Conservation (phyloP, 1,140 invertebrate genomes). For the Drosophila pectinifera region DNA sequence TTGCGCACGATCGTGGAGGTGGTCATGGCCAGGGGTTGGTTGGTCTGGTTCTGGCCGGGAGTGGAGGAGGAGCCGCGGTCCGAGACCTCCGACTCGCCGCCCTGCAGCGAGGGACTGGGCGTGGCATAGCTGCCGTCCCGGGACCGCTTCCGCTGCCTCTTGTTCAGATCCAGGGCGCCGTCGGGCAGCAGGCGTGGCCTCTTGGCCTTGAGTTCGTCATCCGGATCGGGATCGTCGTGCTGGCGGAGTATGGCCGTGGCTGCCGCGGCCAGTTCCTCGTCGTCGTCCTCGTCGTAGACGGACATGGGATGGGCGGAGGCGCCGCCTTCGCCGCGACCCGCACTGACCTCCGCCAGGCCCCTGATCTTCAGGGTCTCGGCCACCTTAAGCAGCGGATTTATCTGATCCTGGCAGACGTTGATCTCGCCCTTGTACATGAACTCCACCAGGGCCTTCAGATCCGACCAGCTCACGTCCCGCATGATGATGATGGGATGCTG, state of each 20-base stretch:
- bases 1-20: slow-evolving; percentile 81
- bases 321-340: slow-evolving; percentile 65
- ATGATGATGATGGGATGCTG: slow-evolving; percentile 96
- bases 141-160: slow-evolving; percentile 73
- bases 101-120: slow-evolving; percentile 86
- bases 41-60: slow-evolving; percentile 39
- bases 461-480: slow-evolving; percentile 94
- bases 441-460: slow-evolving; percentile 94
- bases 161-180: slow-evolving; percentile 63
- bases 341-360: slow-evolving; percentile 94
- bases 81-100: slow-evolving; percentile 40
- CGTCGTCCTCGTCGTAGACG: slow-evolving; percentile 83
- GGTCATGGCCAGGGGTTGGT: slow-evolving; percentile 76
- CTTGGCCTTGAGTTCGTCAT: slow-evolving; percentile 75
- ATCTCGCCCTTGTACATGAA: slow-evolving; percentile 98
- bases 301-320: slow-evolving; percentile 79
- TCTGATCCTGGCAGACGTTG: slow-evolving; percentile 95
- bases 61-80: slow-evolving; percentile 16
- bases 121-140: slow-evolving; percentile 84
- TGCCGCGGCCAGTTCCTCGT: slow-evolving; percentile 68
- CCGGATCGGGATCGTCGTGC: slow-evolving; percentile 41
- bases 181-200: slow-evolving; percentile 56
- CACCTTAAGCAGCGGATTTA: slow-evolving; percentile 93
- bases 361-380: slow-evolving; percentile 94
- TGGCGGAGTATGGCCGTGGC: slow-evolving; percentile 56